These are phyloP conservation scores for Sebastiscus albofasciatus DNA, from an alignment of 2,797 vertebrate genomes.

Conservation along the genomic window DNA sequence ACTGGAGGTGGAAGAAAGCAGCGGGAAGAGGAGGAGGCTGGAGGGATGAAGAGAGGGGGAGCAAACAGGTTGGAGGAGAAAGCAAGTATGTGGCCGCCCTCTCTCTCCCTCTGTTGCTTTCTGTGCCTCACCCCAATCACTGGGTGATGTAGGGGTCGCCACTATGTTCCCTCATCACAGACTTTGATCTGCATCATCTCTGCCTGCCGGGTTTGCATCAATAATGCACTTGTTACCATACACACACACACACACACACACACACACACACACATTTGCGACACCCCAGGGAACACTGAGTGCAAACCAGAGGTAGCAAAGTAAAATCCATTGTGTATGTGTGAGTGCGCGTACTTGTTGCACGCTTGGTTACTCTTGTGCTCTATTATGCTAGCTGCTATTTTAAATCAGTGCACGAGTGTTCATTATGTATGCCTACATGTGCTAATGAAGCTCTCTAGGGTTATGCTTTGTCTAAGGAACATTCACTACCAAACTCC, in stretches of 20 bases:
- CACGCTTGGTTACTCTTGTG: constrained; percentile 49
- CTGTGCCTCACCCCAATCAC: not conserved
- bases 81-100: not conserved
- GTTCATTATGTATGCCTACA: constrained; percentile 59
- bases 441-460: constrained; percentile 64
- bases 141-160: constrained; percentile 25
- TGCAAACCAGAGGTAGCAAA: constrained; percentile 54
- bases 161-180: constrained; percentile 58
- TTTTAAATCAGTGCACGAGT: constrained; percentile 58
- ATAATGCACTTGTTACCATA: constrained; percentile 67
- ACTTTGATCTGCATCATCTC: constrained; percentile 75
- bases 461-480: constrained; percentile 44
- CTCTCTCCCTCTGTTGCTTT: not conserved
- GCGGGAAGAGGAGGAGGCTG: not conserved
- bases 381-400: constrained; percentile 59
- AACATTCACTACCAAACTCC: constrained; percentile 26
- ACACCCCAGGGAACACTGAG: constrained; percentile 50
- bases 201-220: constrained; percentile 66
- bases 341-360: constrained; percentile 22
- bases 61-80: constrained; percentile 38
- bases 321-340: constrained; percentile 54
- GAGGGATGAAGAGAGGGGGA: not conserved
- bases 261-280: constrained; percentile 27
- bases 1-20: constrained; percentile 38
- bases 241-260: constrained; percentile 37